Base-by-base conservation (phyloP, 2,113 vertebrate species). In the Pluvianellus socialis region DNA sequence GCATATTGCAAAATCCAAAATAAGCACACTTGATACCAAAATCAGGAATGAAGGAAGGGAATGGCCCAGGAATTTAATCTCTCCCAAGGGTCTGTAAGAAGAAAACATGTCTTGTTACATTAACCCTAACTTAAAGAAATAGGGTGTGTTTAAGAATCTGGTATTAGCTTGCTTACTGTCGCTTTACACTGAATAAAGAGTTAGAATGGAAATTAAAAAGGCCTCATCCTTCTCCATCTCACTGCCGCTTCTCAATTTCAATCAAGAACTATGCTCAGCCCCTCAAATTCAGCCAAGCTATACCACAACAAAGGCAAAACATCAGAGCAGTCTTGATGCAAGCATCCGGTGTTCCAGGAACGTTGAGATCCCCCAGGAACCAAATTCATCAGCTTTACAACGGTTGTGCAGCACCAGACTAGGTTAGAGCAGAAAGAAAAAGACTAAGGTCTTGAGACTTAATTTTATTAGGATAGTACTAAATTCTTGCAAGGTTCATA, bases 361-460 rank as follows among this genome's bases (percentile, higher is more conserved):
- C 0, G 0, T 0, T 65, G 27, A 50, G 49, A 76, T 33, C 2
- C 10, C 18, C 7, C 32, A 56, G 5, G 38, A 89, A 44, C 1
- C 22, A 59, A 74, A 55, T 14, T 40, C 47, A 42, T 3, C 35
- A 38, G 27, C 63, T 74, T 30, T 77, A n/a, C 28, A n/a, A 14
- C 28, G 59, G 10, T 9, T 62, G 35, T 49, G 32, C 3, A 3
- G 21, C 22, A 50, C n/a, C 42, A 75, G 27, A 16, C 5, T 28
- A 53, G 14, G 30, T 15, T 14, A 67, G 9, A 87, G 32, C 18
- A 79, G n/a, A 61, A 32, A 56, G 19, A 40, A 38, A n/a, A 53
- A 14, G 4, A 32, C 12, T 10, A 27, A 56, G 14, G 3, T 26
- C 47, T 38, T 6, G 0, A 4, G 26, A 11, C 10, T 77, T 38